Evolutionary conservation across 2,797 vertebrate genomes (phyloP).

Genomic region (Cephalopachus bancanus): DNA sequence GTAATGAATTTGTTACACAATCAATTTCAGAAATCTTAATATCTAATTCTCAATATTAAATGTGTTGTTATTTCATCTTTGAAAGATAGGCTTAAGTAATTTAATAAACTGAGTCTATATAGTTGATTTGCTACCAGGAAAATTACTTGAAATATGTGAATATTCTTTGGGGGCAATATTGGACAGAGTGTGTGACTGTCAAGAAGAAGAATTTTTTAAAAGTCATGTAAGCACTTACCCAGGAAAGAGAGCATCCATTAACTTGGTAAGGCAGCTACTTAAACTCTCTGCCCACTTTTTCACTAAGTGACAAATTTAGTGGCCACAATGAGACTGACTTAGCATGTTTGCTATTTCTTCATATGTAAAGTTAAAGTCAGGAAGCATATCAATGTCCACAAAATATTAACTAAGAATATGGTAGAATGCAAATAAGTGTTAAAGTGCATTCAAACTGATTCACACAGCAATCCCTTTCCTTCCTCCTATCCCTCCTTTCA

Average conservation of each 20-base stretch:
- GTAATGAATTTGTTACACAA: neutral
- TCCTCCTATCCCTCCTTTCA: neutral
- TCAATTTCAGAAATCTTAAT: slow-evolving; percentile 22
- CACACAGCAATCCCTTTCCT: fast-evolving
- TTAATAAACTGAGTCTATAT: neutral
- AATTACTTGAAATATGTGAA: neutral
- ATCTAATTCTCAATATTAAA: neutral
- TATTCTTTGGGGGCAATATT: neutral
- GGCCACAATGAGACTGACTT: neutral
- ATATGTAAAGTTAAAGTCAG: neutral
- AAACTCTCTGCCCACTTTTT: neutral
- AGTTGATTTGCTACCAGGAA: neutral
- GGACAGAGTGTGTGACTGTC: neutral
- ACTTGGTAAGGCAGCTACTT: neutral
- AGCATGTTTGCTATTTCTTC: neutral
- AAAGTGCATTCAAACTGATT: neutral
- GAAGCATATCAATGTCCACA: neutral
- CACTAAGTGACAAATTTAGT: neutral
- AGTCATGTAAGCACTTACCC: neutral
- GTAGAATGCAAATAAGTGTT: neutral
- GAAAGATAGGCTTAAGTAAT: neutral
- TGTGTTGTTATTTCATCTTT: neutral
- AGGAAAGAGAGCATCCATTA: neutral
- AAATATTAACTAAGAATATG: neutral
- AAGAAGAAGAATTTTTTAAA: neutral